Conservation (phyloP, 2,797 vertebrate genomes). For the Tokudaia muenninki region DNA sequence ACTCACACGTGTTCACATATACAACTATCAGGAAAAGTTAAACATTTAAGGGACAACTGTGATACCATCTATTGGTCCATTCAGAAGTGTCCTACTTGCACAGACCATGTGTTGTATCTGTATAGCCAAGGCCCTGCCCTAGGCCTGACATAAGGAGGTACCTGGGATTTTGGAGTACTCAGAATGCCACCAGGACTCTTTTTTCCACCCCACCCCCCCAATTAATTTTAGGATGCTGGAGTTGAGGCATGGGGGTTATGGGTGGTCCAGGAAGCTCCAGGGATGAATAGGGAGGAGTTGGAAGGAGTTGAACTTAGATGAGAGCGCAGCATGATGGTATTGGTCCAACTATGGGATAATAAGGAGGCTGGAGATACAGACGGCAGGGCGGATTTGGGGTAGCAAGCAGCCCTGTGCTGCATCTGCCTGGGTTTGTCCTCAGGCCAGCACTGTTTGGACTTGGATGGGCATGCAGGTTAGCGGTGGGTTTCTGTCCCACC, state of each 20-base stretch:
- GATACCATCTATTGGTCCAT: neutral
- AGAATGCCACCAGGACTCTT: neutral
- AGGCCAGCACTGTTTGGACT: neutral
- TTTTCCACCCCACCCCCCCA: neutral
- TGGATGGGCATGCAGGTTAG: neutral
- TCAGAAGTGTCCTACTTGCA: neutral
- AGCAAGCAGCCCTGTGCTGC: neutral
- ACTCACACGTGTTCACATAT: neutral
- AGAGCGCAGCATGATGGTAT: neutral
- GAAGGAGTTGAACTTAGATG: neutral
- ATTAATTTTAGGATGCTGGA: neutral
- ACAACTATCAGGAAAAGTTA: neutral
- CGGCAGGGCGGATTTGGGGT: neutral
- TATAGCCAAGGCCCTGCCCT: neutral
- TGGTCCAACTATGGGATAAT: too few relatives aligned
- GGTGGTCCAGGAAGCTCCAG: neutral
- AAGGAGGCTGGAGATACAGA: neutral
- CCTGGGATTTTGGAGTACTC: neutral
- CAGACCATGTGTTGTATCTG: neutral
- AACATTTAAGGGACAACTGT: neutral
- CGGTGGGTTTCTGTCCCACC: neutral
- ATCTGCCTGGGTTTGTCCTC: neutral
- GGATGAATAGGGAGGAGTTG: neutral
- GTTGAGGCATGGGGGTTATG: too few relatives aligned
- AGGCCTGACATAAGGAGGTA: neutral